Evolutionary conservation across 2,888 invertebrate species (phyloP), one percentile per base, ranked within the genome.

Genomic region (Liopterus haemorrhoidalis): DNA sequence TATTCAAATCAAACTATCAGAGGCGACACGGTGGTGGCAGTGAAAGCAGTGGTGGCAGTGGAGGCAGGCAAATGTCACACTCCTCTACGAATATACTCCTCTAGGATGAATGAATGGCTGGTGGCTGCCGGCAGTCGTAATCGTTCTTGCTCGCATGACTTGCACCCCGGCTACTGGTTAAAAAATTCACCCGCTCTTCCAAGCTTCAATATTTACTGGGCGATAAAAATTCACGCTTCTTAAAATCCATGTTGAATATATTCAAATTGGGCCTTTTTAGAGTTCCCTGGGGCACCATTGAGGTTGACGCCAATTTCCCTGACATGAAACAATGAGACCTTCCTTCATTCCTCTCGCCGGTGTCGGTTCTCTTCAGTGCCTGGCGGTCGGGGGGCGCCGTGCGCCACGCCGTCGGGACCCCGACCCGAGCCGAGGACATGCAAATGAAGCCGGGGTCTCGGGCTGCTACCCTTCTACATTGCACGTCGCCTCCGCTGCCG

Each of bases 211-310:
- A 66, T 65, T 62, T 59, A 62, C 58, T 56, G 56, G 62, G 63
- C 65, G 64, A 66, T 67, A 68, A 68, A 67, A 68, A 68, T 68
- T 66, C 67, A 65, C 66, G 67, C 67, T 66, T 67, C 67, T 68
- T 68, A 70, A 71, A 71, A 71, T 71, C 70, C 70, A 70, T 70
- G 70, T 70, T 66, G 68, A 67, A 71, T 70, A 71, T 71, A 71
- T 71, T 71, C 70, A 71, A 70, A 71, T 69, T 68, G 68, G 69
- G 66, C 67, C 67, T 67, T 67, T 69, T 70, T 67, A 69, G 60
- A 57, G 62, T 61, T 63, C 69, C 63, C 67, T 42, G 24, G 61
- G 65, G 69, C 57, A 59, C 66, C 63, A 67, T 70, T 70, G 68
- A 67, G 70, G 69, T 70, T 70, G 70, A 69, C 70, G 69, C 66